Percentiles rank a stretch among this genome's conserved stretches.
Conservation (phyloP, 2,113 vertebrate species). For the Amphilophus citrinellus region DNA sequence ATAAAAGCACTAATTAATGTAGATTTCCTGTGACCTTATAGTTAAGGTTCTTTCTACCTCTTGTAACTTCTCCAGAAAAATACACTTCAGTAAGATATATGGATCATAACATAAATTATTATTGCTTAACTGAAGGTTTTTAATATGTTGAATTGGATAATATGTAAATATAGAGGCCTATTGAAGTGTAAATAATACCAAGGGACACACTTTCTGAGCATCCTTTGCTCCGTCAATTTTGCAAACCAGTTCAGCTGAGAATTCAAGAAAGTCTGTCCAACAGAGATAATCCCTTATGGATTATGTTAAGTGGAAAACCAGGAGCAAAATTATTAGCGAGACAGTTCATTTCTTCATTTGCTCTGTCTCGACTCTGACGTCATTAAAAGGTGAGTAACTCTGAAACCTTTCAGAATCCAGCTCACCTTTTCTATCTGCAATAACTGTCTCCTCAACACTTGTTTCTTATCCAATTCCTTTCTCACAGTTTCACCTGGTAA, state of each 20-base stretch:
- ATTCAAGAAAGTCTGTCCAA: conserved; percentile 3
- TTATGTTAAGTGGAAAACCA: background rate
- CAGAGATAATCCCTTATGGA: background rate
- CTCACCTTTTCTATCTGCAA: background rate
- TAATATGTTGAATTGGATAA: background rate
- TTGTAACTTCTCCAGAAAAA: background rate
- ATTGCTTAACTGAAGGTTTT: background rate
- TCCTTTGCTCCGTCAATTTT: background rate
- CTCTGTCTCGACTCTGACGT: background rate
- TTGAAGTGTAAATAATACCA: background rate
- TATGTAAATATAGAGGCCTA: background rate
- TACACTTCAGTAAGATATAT: background rate
- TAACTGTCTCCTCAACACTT: background rate
- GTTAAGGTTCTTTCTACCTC: background rate
- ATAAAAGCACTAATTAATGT: background rate
- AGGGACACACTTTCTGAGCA: background rate
- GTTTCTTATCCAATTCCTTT: background rate
- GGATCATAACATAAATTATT: background rate
- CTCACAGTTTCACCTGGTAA: background rate
- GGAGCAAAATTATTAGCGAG: background rate
- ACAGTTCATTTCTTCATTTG: background rate
- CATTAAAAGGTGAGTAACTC: background rate
- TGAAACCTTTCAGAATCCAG: background rate
- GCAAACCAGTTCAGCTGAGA: conserved; percentile 14
- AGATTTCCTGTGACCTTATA: background rate